Percentiles rank a stretch among this genome's conserved stretches.
These are phyloP conservation scores for Epinotia brunnichana DNA, from an alignment of 2,888 invertebrate species.

Conservation along the genomic window DNA sequence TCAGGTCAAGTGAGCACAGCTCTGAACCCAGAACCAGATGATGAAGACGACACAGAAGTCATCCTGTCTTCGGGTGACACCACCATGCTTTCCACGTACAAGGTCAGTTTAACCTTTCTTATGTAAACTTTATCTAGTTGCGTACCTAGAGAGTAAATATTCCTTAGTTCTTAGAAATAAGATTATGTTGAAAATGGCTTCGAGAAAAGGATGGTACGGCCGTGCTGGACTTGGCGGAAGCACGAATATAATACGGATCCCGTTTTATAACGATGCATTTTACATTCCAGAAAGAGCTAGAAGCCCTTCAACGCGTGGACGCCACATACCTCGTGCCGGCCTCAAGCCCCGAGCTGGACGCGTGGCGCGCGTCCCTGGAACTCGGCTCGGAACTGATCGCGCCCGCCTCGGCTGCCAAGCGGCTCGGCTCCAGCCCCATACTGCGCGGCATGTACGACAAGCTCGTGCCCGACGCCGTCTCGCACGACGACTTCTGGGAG, in stretches of 20 bases:
- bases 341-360: constrained; percentile 76
- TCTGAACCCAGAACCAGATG: constrained; percentile 87
- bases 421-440: constrained; percentile 70
- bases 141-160: too few species aligned
- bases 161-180: too few species aligned
- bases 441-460: constrained; percentile 85
- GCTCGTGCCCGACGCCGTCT: constrained; percentile 88
- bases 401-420: constrained; percentile 55
- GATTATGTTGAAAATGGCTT: too few species aligned
- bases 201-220: too few species aligned
- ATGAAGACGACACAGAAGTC: constrained; percentile 88
- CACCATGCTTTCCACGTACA: constrained; percentile 85
- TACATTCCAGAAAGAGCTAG: constrained; percentile 85
- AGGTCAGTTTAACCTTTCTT: constrained; percentile 57
- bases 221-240: too few species aligned
- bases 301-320: constrained; percentile 88
- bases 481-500: constrained; percentile 91
- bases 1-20: constrained; percentile 89
- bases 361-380: constrained; percentile 73
- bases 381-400: constrained; percentile 55
- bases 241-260: too few species aligned
- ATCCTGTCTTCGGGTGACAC: constrained; percentile 87
- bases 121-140: too few species aligned
- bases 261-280: background rate
- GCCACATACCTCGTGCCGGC: constrained; percentile 89